phyloP scores from a whole-genome alignment of 92 coral and sea anemone species.

The Chrysogorgia sp. region DNA sequence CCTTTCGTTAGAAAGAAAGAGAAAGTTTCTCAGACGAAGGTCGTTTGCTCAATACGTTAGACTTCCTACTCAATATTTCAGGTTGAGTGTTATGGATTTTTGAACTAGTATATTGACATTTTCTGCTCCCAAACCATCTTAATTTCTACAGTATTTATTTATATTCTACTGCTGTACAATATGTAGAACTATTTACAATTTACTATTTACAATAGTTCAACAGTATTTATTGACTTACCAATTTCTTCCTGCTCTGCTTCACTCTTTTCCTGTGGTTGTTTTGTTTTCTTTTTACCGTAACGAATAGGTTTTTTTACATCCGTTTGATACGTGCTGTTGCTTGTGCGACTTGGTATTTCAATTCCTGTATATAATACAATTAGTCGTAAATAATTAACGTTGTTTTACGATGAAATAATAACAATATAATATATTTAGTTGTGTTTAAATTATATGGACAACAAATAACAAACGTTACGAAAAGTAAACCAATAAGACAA shows the following conservation, averaged over 20 bases:
- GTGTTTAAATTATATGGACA: no score
- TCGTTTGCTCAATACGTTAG: no score
- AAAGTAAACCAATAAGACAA: background rate
- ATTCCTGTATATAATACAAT: constrained; percentile 63
- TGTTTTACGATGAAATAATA: background rate
- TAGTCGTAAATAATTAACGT: background rate
- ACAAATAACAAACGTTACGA: background rate
- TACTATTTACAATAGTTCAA: background rate
- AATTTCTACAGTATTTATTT: background rate
- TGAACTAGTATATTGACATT: no score
- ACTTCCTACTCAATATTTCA: no score
- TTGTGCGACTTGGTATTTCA: constrained; percentile 75
- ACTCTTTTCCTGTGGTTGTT: constrained; percentile 64
- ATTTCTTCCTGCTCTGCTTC: background rate
- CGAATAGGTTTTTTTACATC: constrained; percentile 73
- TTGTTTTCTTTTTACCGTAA: constrained; percentile 84
- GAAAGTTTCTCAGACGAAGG: no score
- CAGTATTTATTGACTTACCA: constrained; percentile 4
- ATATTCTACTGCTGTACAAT: background rate
- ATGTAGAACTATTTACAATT: no score
- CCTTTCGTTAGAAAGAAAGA: no score
- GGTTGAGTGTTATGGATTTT: no score
- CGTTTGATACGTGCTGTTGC: constrained; percentile 55
- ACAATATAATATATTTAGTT: no score
- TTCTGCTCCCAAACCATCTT: no score